phyloP scores from a whole-genome alignment of 2,113 vertebrate genomes.

The Athene noctua region DNA sequence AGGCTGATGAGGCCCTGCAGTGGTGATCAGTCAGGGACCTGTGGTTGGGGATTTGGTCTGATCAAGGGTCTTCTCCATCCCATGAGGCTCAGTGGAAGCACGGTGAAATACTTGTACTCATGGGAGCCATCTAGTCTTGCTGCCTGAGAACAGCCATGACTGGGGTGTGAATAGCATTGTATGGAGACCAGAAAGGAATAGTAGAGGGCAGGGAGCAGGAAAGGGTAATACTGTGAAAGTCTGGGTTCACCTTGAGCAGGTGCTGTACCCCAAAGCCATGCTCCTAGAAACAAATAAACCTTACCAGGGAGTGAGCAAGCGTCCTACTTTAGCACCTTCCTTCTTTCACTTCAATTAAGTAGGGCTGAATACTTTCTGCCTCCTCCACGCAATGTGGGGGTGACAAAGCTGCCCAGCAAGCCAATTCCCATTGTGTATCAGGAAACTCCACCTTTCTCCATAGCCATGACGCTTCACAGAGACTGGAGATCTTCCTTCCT shows the following conservation, averaged over 20 bases:
- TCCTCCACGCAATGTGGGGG: not conserved
- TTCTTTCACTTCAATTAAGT: not conserved
- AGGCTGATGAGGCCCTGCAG: not conserved
- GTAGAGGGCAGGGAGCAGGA: not conserved
- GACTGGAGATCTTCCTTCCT: not conserved
- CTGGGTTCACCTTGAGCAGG: not conserved
- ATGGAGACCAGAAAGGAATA: not conserved
- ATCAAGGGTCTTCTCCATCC: not conserved
- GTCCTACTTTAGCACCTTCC: not conserved
- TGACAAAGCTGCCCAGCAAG: not conserved
- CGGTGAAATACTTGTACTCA: not conserved
- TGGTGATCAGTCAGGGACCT: not conserved
- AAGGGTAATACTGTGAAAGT: not conserved
- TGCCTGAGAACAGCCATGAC: not conserved
- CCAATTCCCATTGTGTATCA: not conserved
- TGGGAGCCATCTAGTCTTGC: not conserved
- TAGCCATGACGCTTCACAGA: accelerated
- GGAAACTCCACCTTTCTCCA: not conserved
- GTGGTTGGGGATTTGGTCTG: not conserved
- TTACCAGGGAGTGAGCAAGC: not conserved
- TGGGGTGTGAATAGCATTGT: not conserved
- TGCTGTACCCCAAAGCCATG: not conserved
- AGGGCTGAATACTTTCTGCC: not conserved
- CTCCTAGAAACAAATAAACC: not conserved
- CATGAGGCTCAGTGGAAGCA: not conserved